Base-by-base conservation (phyloP, 2,113 vertebrate species). In the Merops nubicus region DNA sequence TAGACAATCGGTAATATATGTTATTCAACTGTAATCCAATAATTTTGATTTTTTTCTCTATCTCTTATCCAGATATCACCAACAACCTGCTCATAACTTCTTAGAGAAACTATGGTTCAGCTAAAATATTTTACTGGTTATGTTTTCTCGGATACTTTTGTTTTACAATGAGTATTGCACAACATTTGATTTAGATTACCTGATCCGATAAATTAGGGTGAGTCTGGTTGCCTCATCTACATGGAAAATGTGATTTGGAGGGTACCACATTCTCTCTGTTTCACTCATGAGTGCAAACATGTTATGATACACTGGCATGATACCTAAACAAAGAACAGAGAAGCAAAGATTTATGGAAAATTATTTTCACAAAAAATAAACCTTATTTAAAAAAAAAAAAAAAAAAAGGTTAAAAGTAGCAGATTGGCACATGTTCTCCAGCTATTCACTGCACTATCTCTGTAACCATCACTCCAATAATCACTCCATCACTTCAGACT, bases 221-320 rank as follows among this genome's bases (percentile, higher is more conserved):
- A 99, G 98, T 59, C 87, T 98, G 72, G 97, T 94, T 79, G 98
- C 91, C 67, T 98, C 98, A 80, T 99, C 97, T 80, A 99, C 47
- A 70, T 99, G 99, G 93, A 99, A 99, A 97, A 99, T 90, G 88
- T 99, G 98, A 96, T 99, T 99, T 62, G 99, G 99, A 11, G 99
- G 98, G 91, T 99, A 99, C 99, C 99, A 99, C 62, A 98, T 97
- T 67, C 98, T 97, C 72, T 99, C 99, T 34, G 95, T 92, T 95
- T 99, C 98, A 93, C 95, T 98, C 99, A 99, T 99, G 91, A 99
- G 98, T 40, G 98, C 98, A 96, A 99, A 99, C 97, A 99, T 97
- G 91, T 95, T 99, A 92, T 97, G 98, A 97, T 99, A 99, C 72
- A 99, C 95, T 40, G 99, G 99, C 88, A 98, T 97, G 69, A 99